Conservation (phyloP, 2,888 invertebrate species). For the Troglohyphantes excavatus region DNA sequence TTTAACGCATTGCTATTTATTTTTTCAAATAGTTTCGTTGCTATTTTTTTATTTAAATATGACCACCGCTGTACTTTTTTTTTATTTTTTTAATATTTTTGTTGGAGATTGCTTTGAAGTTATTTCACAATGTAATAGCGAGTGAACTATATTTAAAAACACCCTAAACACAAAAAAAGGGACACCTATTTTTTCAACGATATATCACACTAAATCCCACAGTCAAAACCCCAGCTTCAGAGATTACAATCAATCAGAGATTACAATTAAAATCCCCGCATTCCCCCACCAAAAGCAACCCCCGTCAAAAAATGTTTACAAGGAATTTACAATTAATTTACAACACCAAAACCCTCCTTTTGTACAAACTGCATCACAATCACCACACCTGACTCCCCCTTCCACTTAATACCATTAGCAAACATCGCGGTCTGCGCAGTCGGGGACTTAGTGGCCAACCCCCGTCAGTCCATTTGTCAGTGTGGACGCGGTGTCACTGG, state of each 20-base stretch:
- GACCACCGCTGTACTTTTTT: no score
- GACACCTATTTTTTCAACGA: no score
- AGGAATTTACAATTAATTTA: background rate
- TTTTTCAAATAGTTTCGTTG: no score
- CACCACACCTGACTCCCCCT: background rate
- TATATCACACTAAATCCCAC: no score
- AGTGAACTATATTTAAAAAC: no score
- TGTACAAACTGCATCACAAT: background rate
- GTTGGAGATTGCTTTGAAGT: no score
- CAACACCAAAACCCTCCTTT: background rate
- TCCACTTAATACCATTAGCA: background rate
- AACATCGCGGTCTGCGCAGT: constrained; percentile 10
- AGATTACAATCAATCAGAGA: background rate
- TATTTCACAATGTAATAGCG: no score
- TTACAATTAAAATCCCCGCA: background rate
- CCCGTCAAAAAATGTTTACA: background rate
- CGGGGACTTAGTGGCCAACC: background rate
- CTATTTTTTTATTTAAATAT: no score
- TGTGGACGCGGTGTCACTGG: constrained; percentile 22
- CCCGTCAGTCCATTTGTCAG: constrained; percentile 44
- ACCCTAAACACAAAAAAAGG: no score
- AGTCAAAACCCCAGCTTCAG: no score
- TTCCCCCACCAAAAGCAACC: background rate
- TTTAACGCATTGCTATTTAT: no score
- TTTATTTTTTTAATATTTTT: no score